Base-by-base conservation (phyloP, 2,113 vertebrate species). In the Sisor rabdophorus region DNA sequence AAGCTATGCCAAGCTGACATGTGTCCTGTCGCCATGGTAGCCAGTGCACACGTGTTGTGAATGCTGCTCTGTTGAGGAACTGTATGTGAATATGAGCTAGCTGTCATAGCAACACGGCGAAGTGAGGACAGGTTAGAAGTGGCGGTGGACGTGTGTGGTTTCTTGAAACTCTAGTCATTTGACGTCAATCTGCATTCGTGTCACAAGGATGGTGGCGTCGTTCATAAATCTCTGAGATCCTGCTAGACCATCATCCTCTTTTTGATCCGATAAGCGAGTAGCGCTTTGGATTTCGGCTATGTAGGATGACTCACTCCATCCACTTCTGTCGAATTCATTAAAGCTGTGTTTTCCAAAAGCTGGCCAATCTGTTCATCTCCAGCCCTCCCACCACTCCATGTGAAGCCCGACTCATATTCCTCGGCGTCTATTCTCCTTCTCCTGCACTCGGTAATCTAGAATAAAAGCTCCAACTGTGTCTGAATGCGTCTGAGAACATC, bases 291-390 rank as follows among this genome's bases (percentile, higher is more conserved):
- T 74, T 80, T 79, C 76, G 22, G 70, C 28, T 65, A 32, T 76
- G 50, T n/a, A 67, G 75, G 54, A 85, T 85, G 82, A 86, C 76
- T 85, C 80, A 86, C 77, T 71, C 6, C 71, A 72, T 80, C 65
- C 76, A 73, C 40, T 65, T 52, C 61, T 74, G 81, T 74, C 56
- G 32, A 60, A 36, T 76, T 68, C 68, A 76, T 76, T 77, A 77
- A 40, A 48, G 32, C 12, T 28, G 64, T 65, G 56, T 64, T 73
- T 64, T 72, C 75, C 61, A 50, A 71, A 47, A 60, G 9, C 54
- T 54, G 32, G 56, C 52, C 64, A 61, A 48, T 73, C 71, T 65
- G 61, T 63, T 61, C 73, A 16, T 52, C 75, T 30, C 71, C 30
- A 40, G 55, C 71, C 67, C 44, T 70, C 32, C 17, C 56, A 55